A percentile compares a stretch with the other conserved stretches of the same genome.
These are phyloP conservation scores for Cantharis lateralis DNA, from an alignment of 2,888 invertebrate species.

Conservation along the genomic window DNA sequence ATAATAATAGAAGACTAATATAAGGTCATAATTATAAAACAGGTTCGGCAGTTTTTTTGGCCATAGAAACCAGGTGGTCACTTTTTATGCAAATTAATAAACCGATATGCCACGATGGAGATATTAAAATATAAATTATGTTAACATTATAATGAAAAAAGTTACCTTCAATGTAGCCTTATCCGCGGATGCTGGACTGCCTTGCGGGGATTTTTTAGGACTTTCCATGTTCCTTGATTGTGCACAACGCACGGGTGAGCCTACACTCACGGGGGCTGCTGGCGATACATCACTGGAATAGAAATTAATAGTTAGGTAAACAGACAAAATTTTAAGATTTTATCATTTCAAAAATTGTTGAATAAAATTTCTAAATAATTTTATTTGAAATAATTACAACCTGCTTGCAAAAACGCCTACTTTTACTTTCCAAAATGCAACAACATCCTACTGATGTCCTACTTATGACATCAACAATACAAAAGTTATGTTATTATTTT, in stretches of 20 bases:
- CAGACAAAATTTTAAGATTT: neutral
- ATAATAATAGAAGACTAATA: neutral
- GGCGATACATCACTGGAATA: constrained; percentile 63
- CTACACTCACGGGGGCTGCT: constrained; percentile 68
- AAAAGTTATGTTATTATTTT: neutral
- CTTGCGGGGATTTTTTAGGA: constrained; percentile 63
- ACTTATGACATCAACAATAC: neutral
- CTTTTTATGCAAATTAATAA: neutral
- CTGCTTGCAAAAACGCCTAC: constrained; percentile 1
- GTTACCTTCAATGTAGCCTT: constrained; percentile 54
- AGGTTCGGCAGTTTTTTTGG: neutral
- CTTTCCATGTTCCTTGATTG: constrained; percentile 61
- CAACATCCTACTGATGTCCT: neutral
- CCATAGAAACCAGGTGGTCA: neutral
- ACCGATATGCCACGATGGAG: neutral
- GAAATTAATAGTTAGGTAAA: constrained; percentile 33
- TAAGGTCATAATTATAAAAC: constrained; percentile 1
- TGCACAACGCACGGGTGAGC: constrained; percentile 59
- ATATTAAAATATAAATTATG: neutral
- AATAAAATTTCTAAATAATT: neutral
- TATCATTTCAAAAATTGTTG: neutral
- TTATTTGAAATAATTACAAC: neutral
- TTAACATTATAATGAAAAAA: neutral
- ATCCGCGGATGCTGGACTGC: constrained; percentile 60
- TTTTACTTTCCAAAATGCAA: constrained; percentile 2